phyloP scores from a whole-genome alignment of 2,113 vertebrate species.

The Ornithorhynchus anatinus region DNA sequence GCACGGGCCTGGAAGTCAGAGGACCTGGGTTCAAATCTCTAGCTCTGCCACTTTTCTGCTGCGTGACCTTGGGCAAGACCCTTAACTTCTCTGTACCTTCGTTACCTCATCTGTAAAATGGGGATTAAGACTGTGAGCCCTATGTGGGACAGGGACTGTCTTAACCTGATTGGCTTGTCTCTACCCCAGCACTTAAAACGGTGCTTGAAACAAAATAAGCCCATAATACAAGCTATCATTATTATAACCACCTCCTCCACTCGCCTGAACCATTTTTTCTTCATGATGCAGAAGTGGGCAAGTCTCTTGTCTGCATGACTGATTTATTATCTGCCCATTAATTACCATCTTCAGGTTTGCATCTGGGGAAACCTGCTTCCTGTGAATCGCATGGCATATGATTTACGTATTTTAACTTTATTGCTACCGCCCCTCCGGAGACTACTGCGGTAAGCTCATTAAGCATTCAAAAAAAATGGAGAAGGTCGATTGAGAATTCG shows the following conservation, averaged over 20 bases:
- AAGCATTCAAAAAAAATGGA: constrained; percentile 43
- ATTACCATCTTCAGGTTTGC: constrained; percentile 38
- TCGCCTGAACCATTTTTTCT: not conserved
- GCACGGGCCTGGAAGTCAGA: too few species aligned
- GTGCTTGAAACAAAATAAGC: too few species aligned
- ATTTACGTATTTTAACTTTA: constrained; percentile 53
- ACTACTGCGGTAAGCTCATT: constrained; percentile 38
- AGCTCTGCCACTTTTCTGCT: too few species aligned
- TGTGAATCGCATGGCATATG: constrained; percentile 48
- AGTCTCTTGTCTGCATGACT: constrained; percentile 2
- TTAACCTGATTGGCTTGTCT: too few species aligned
- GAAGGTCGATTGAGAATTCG: constrained; percentile 5
- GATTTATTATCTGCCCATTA: constrained; percentile 29
- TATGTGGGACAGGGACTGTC: too few species aligned
- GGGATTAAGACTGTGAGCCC: too few species aligned
- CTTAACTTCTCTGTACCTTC: too few species aligned
- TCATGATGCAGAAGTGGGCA: not conserved
- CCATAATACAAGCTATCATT: too few species aligned
- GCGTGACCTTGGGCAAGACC: too few species aligned
- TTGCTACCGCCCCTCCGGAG: constrained; percentile 42
- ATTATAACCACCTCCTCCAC: not conserved
- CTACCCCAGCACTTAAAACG: too few species aligned
- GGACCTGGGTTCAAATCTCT: too few species aligned
- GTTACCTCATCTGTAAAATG: too few species aligned
- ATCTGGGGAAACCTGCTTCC: not conserved